Base-by-base conservation (phyloP, 1,140 invertebrate genomes). In the Leptinotarsa defecta region DNA sequence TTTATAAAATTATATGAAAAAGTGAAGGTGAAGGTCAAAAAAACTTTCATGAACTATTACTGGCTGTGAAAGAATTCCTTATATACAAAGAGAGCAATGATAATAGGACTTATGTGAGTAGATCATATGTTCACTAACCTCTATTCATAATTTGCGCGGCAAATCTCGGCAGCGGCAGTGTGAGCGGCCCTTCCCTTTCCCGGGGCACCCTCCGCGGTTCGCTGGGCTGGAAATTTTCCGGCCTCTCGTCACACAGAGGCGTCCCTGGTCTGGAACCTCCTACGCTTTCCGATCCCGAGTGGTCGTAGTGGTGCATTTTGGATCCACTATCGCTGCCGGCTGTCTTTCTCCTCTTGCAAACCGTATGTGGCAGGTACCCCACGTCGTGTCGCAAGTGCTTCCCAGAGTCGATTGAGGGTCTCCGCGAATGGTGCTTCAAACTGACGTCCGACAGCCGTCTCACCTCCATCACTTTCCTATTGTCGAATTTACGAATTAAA, bases 141-240 rank as follows among this genome's bases (percentile, higher is more conserved):
- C 75, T 68, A 52, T 76, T 76, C 27, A 73, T 73, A 82, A 92
- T 89, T 83, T 93, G 91, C 69, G 92, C 89, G 13, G 95, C 95
- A 83, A 96, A 96, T 84, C 93, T 91, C 3, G 95, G 95, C 76
- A 96, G 86, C 4, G 94, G 94, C 73, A 96, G 84, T 75, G 92
- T 93, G 78, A 96, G 88, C 4, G 94, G 92, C 34, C 89, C 88
- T 61, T 91, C 90, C 15, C 91, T 88, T 67, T 91, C 89, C 19
- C 90, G 86, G 2, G 89, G 87, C 34, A 88, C 86, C 19, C 91
- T 89, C 43, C 93, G 88, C 11, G 92, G 92, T 80, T 94, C 93
- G 61, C 89, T 89, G 3, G 93, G 93, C 73, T 89, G 85, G 64
- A 91, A 85, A 79, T 92, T 92, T 81, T 95, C 94, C 1, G 93